Conservation (phyloP, 2,888 invertebrate genomes). For the Bursaphelenchus okinawaensis region DNA sequence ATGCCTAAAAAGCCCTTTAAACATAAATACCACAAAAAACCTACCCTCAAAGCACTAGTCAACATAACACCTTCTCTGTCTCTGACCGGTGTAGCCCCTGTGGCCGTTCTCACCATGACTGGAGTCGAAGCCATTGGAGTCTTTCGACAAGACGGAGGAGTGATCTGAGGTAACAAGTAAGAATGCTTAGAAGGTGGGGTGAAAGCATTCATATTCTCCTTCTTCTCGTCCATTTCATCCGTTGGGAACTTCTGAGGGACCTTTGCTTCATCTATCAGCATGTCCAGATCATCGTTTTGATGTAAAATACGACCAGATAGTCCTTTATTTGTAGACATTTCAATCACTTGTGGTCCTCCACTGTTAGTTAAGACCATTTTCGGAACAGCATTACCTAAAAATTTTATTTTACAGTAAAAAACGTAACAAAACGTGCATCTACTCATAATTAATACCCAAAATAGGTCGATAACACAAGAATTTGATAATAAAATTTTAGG, state of each 20-base stretch:
- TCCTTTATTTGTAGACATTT: neutral
- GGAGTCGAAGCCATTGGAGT: neutral
- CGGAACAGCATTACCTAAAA: neutral
- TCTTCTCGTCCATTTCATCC: neutral
- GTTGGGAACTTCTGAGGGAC: neutral
- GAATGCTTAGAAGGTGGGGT: neutral
- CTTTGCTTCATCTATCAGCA: neutral
- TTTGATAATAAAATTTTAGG: too few species aligned
- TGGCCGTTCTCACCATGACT: neutral
- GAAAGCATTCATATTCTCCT: neutral
- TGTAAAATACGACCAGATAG: neutral
- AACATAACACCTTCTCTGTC: neutral
- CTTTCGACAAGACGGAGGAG: slow-evolving; percentile 2
- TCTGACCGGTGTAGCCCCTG: neutral
- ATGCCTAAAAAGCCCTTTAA: too few species aligned
- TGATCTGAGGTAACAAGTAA: neutral
- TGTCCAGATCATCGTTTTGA: neutral
- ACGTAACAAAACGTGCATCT: too few species aligned
- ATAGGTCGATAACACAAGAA: too few species aligned
- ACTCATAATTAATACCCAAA: too few species aligned
- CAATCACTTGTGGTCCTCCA: neutral
- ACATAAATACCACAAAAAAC: neutral
- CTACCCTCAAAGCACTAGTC: neutral
- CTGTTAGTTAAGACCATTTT: neutral
- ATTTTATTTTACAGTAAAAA: neutral